Percentiles rank a stretch among this genome's conserved stretches.
Evolutionary conservation across 2,113 vertebrate genomes (phyloP).

Genomic region (Caranx ignobilis): DNA sequence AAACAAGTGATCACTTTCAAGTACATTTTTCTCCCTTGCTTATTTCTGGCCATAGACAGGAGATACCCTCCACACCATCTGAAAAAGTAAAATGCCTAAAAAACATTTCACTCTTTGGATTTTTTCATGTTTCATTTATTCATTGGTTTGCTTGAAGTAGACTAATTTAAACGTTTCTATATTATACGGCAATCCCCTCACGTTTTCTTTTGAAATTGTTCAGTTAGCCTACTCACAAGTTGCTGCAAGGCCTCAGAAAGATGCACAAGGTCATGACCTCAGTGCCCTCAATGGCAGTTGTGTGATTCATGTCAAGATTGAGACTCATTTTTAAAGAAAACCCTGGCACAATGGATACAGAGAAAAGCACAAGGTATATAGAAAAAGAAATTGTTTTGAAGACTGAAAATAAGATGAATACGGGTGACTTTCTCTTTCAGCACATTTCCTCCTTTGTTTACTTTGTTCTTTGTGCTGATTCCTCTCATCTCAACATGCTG

Average conservation of each 20-base stretch:
- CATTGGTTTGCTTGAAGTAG: not conserved
- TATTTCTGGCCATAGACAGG: not conserved
- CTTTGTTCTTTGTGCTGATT: slow-evolving; percentile 13
- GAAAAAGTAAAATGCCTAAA: no score
- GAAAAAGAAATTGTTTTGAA: no score
- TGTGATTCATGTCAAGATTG: not conserved
- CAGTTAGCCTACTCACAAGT: not conserved
- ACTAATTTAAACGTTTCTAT: not conserved
- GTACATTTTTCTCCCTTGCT: not conserved
- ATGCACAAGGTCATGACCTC: not conserved
- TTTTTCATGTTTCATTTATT: no score
- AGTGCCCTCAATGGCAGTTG: not conserved
- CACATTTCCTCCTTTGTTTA: not conserved
- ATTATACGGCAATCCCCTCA: not conserved
- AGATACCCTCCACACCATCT: not conserved
- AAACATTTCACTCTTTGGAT: no score
- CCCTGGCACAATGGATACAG: not conserved
- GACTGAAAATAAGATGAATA: slow-evolving; percentile 10
- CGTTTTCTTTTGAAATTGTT: not conserved
- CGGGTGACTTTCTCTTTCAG: not conserved
- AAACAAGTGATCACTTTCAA: not conserved
- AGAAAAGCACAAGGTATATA: not conserved
- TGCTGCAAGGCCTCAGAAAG: not conserved
- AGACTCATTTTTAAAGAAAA: not conserved
- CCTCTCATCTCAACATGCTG: not conserved